phyloP scores from a whole-genome alignment of 2,888 invertebrate genomes.

The Drosophila sordidapex region DNA sequence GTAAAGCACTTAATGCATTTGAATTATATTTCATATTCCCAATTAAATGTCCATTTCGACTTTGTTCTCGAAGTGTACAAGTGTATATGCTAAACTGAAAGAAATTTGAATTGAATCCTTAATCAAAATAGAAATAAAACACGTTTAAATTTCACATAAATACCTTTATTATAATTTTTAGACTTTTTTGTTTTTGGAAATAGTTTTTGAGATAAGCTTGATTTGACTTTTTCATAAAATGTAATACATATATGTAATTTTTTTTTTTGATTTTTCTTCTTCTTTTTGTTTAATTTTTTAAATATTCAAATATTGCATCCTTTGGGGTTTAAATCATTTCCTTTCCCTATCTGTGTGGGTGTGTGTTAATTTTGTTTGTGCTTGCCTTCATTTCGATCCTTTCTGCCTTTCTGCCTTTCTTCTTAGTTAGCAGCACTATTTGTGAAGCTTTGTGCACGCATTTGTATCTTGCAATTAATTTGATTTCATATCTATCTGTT shows the following conservation, averaged over 20 bases:
- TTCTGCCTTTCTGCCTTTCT: background rate
- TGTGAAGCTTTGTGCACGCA: conserved; percentile 41
- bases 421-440: conserved; percentile 35
- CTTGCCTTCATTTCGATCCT: conserved; percentile 32
- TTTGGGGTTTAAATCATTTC: conserved; percentile 21
- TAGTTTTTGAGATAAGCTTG: conserved; percentile 82
- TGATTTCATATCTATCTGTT: conserved; percentile 23
- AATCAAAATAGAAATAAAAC: conserved; percentile 30
- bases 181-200: conserved; percentile 75
- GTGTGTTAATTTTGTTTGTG: conserved; percentile 49
- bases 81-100: background rate
- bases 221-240: conserved; percentile 79
- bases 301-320: conserved; percentile 34
- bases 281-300: conserved; percentile 18
- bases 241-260: conserved; percentile 74
- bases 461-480: conserved; percentile 17
- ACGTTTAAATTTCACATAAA: conserved; percentile 71
- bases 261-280: conserved; percentile 15
- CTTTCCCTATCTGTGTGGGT: conserved; percentile 20
- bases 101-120: background rate
- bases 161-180: conserved; percentile 78
- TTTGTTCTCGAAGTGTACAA: background rate
- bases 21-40: background rate
- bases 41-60: background rate
- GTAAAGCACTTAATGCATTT: background rate